Evolutionary conservation across 1,140 invertebrate species (phyloP), one percentile per base, ranked within the genome.

Genomic region (Chelonus insularis): DNA sequence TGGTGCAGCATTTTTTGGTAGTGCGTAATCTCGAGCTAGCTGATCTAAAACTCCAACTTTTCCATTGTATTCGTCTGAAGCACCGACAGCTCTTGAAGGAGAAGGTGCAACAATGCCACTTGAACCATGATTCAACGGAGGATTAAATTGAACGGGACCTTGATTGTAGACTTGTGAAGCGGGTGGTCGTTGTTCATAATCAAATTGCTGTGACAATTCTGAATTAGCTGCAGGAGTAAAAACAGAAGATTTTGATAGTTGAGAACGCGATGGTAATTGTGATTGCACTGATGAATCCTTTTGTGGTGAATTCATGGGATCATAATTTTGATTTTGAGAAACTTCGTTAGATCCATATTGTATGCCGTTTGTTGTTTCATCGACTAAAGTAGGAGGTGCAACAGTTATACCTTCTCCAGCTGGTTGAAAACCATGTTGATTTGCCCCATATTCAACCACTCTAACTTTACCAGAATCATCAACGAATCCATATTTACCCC

Each of bases 361-460:
- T 50, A 82, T 83, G n/a, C 34, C n/a, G 21, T 32, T 21, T 1
- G 83, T 84, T 0, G 85, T 85, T 63, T 92, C 90, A 62, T 91
- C 89, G 0, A 90, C 86, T 4, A 92, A 74, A 0, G 91, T 92
- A 39, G 91, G 89, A 1, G 91, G 90, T 0, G 91, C 89, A 1
- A 92, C 90, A 0, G 89, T 91, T 72, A 93, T 93, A 23, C 91
- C 91, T 68, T 93, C 91, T n/a, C 91, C 91, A 2, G 88, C 84
- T 0, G 91, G 92, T 71, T 92, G 90, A 84, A 94, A 95, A 3
- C 93, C 93, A 65, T 88, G 90, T 70, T 91, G 90, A 72, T 92
- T 92, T 16, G 93, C 92, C 12, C 92, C 92, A 74, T 95, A 95
- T 72, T 95, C 92, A 7, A 95, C 89, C 1, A 92, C 88, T 9